Base-by-base conservation (phyloP, 30 jellyfish, hydroid and myxozoan species). In the Aurelia sp. region DNA sequence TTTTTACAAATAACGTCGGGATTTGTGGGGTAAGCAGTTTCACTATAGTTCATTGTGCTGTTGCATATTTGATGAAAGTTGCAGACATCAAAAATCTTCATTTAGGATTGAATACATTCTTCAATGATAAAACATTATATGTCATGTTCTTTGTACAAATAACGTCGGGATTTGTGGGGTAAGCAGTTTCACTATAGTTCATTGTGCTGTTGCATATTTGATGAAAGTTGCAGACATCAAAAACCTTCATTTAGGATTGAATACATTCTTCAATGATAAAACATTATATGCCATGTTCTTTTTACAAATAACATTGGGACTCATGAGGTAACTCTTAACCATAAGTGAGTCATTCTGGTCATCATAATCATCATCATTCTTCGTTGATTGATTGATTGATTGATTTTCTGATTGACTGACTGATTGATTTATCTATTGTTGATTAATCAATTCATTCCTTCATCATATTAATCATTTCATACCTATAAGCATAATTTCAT, bases 91-190 rank as follows among this genome's bases (percentile, higher is more conserved):
- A 76, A 33, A 44, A 82, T 15, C 69, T 84, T 19, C 67, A 83
- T 52, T 41, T 57, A 17, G 98, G 97, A 12, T 72, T 93, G 31
- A 8, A 52, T 18, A 70, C 73, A 21, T 76, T 93, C 65, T 69
- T 73, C 60, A 51, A 50, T 16, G 92, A 93, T 72, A 33, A 72
- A 58, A 88, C 87, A 38, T 90, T 93, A 12, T 52, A 62, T 59
- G 80, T 72, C 51, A 93, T 93, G 98, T 93, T 93, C 35, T 55
- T 93, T 59, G 48, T 84, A 50, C 98, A 93, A 70, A 69, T 93
- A 60, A 62, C 78, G 4, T 44, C 98, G 20, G 74, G 97, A 57
- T 87, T 84, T 31, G 92, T 93, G 19, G 98, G 98, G 82, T 93
- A 93, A 41, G 52, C 0, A 41, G 5, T 41, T 41, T 41, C n/a